Conservation (phyloP, 2,113 vertebrate genomes). For the Neogale vison region DNA sequence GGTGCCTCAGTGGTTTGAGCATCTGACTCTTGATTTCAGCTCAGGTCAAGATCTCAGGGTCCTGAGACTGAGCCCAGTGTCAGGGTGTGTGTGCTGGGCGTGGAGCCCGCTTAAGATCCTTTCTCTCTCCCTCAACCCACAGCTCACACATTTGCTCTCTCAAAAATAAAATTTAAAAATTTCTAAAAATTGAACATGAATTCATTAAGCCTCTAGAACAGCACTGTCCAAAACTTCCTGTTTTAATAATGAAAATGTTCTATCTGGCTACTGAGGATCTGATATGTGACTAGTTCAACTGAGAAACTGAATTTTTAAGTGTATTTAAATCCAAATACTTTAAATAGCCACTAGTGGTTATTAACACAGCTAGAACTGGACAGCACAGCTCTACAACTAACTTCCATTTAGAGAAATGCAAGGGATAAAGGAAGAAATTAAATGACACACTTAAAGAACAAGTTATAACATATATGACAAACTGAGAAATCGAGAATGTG, state of each 20-base stretch:
- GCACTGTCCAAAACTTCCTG: not conserved
- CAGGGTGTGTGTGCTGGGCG: not conserved
- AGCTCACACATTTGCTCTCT: not conserved
- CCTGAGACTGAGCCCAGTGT: not conserved
- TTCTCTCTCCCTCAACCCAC: not conserved
- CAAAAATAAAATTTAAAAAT: not conserved
- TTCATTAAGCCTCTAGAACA: not conserved
- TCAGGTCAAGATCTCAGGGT: not conserved
- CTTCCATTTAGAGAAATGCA: conserved; percentile 17
- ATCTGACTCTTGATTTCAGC: not conserved
- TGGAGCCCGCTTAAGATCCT: not conserved
- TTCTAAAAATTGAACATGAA: not conserved
- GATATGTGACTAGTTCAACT: not conserved
- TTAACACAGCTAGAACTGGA: not conserved
- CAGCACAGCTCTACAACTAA: not conserved
- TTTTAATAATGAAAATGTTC: not conserved
- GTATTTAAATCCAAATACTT: conserved; percentile 2
- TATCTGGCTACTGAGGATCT: not conserved
- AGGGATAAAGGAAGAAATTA: conserved; percentile 12
- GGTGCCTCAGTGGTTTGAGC: not conserved
- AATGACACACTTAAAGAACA: conserved; percentile 9
- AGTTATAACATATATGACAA: not conserved
- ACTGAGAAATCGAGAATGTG: conserved; percentile 9
- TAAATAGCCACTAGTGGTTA: not conserved
- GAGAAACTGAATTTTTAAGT: not conserved